Conservation (phyloP, 2,888 invertebrate species). For the Allophyes oxyacanthae region DNA sequence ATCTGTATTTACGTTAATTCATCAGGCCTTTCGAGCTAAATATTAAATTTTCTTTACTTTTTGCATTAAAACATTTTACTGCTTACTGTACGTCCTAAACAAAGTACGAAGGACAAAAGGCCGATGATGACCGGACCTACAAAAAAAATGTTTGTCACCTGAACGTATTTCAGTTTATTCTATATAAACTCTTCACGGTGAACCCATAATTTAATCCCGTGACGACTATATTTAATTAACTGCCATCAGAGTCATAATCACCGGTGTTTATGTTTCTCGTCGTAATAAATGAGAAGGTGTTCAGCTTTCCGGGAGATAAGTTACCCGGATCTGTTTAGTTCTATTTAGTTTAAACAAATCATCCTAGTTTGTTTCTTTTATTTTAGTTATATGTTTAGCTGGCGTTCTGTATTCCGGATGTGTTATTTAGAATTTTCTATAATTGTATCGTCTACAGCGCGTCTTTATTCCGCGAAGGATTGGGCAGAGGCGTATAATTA, state of each 20-base stretch:
- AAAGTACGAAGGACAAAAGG: too few relatives aligned
- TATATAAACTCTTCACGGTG: slow-evolving; percentile 11
- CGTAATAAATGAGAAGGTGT: slow-evolving; percentile 49
- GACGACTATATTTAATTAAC: slow-evolving; percentile 30
- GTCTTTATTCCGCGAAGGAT: too few relatives aligned
- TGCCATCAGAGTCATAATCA: slow-evolving; percentile 40
- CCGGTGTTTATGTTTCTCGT: slow-evolving; percentile 46
- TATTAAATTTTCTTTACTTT: too few relatives aligned
- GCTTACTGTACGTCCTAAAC: too few relatives aligned
- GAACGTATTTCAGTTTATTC: slow-evolving; percentile 10
- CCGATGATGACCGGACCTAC: too few relatives aligned
- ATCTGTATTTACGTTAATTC: too few relatives aligned
- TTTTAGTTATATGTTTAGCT: slow-evolving; percentile 24
- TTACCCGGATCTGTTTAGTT: slow-evolving; percentile 26
- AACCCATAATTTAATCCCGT: slow-evolving; percentile 30
- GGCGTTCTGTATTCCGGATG: slow-evolving; percentile 31
- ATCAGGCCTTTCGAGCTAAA: too few relatives aligned
- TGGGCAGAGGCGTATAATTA: too few relatives aligned
- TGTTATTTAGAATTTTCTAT: slow-evolving; percentile 22
- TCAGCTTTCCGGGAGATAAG: slow-evolving; percentile 35
- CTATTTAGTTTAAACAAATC: slow-evolving; percentile 51
- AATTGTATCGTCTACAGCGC: background rate
- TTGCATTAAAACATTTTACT: too few relatives aligned
- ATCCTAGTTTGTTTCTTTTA: slow-evolving; percentile 36
- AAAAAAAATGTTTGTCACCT: too few relatives aligned